These are phyloP conservation scores for Penaeus monodon DNA, from an alignment of 2,888 invertebrate species.

Conservation along the genomic window DNA sequence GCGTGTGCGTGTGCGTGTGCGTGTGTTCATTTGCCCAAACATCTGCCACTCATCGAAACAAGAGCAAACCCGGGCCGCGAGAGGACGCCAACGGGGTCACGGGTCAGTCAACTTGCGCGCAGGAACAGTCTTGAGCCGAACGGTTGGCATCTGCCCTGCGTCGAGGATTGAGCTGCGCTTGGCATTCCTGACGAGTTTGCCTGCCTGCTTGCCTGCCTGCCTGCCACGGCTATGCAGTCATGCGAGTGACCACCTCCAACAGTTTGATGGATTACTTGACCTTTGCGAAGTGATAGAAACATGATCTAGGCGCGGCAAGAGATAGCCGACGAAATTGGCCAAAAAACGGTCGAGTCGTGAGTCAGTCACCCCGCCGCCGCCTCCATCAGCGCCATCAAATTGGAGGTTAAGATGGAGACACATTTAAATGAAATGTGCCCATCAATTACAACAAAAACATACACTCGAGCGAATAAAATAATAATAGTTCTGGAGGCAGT, in stretches of 20 bases:
- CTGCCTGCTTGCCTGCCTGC: not conserved
- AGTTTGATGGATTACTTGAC: conserved; percentile 7
- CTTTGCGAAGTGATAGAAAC: not conserved
- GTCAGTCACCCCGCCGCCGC: not conserved
- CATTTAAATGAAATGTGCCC: conserved; percentile 21
- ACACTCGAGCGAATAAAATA: conserved; percentile 32
- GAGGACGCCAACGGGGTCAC: not conserved
- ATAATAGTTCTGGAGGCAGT: conserved; percentile 28
- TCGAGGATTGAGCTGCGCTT: not conserved
- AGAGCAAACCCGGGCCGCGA: too few species aligned
- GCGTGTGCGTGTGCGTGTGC: too few species aligned
- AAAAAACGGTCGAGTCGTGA: not conserved
- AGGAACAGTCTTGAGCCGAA: not conserved
- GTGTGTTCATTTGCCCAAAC: not conserved
- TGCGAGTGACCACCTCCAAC: conserved; percentile 9
- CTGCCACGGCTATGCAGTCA: conserved; percentile 12
- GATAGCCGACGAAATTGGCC: not conserved
- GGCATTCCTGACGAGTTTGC: conserved; percentile 3
- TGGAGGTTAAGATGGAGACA: conserved; percentile 22
- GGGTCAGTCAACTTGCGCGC: not conserved
- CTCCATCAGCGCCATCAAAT: not conserved
- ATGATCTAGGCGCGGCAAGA: too few species aligned
- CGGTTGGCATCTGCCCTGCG: not conserved
- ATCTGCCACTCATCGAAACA: not conserved
- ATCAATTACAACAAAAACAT: conserved; percentile 18